These are phyloP conservation scores for Pseudomyrmex concolor DNA, from an alignment of 1,140 invertebrate genomes.

Conservation along the genomic window DNA sequence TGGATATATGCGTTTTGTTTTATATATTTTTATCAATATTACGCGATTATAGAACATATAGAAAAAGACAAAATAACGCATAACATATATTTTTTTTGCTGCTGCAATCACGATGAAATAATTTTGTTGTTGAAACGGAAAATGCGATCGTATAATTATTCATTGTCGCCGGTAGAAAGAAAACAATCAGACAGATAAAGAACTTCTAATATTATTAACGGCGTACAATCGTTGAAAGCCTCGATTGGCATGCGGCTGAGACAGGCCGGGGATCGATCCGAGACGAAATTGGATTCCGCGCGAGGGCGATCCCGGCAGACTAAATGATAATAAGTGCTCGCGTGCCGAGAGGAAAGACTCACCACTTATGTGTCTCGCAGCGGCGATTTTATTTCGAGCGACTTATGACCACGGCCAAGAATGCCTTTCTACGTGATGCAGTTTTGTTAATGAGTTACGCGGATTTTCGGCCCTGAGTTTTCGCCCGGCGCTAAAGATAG, in stretches of 20 bases:
- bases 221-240: background rate
- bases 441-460: constrained; percentile 45
- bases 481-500: constrained; percentile 64
- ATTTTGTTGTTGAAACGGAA: background rate
- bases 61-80: background rate
- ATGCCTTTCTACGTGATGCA: background rate
- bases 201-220: constrained; percentile 35
- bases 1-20: too few relatives aligned
- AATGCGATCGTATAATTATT: constrained; percentile 6
- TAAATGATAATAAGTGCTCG: constrained; percentile 47
- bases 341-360: background rate
- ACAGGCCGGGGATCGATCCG: constrained; percentile 4
- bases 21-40: background rate
- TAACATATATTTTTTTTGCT: background rate
- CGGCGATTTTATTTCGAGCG: constrained; percentile 41
- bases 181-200: constrained; percentile 2
- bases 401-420: constrained; percentile 34
- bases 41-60: too few relatives aligned
- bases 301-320: constrained; percentile 8
- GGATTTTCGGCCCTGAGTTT: constrained; percentile 5
- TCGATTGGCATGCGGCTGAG: background rate
- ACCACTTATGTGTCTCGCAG: background rate
- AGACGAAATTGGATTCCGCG: constrained; percentile 26
- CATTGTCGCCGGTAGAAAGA: background rate
- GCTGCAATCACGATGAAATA: background rate